Conservation (phyloP, 2,797 vertebrate species). For the Percopsis omiscomaycus region DNA sequence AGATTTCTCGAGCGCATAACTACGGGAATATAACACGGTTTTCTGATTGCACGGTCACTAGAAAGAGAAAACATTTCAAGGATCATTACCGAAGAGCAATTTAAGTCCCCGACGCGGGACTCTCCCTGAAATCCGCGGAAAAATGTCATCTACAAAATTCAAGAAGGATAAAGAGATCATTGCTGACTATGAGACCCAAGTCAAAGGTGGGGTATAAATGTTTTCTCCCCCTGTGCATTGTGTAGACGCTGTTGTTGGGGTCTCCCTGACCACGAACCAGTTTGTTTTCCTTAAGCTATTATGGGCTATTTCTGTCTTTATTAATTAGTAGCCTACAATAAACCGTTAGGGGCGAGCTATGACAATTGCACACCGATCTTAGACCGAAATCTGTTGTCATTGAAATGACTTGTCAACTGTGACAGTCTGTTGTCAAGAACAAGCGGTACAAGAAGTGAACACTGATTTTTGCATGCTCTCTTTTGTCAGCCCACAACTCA, state of each 20-base stretch:
- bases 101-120: conserved; percentile 56
- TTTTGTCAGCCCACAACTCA: too few relatives aligned
- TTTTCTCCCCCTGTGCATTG: conserved; percentile 22
- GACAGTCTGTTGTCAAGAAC: too few relatives aligned
- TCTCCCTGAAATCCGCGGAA: conserved; percentile 65
- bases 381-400: too few relatives aligned
- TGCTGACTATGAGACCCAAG: conserved; percentile 95
- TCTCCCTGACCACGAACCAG: neutral
- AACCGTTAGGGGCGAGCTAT: too few relatives aligned
- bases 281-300: neutral
- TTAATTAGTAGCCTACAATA: neutral
- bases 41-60: conserved; percentile 38
- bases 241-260: conserved; percentile 11
- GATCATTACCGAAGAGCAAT: conserved; percentile 48
- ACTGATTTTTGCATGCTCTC: too few relatives aligned
- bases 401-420: too few relatives aligned
- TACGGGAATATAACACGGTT: conserved; percentile 35
- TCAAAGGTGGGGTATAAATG: conserved; percentile 85
- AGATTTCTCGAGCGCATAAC: conserved; percentile 19
- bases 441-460: too few relatives aligned
- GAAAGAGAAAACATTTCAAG: conserved; percentile 31
- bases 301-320: neutral
- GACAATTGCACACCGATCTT: too few relatives aligned
- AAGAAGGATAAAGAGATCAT: conserved; percentile 99
- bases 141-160: conserved; percentile 91